These are phyloP conservation scores for Lamellibrachia luymesi DNA, from an alignment of 1,140 invertebrate species.

Conservation along the genomic window DNA sequence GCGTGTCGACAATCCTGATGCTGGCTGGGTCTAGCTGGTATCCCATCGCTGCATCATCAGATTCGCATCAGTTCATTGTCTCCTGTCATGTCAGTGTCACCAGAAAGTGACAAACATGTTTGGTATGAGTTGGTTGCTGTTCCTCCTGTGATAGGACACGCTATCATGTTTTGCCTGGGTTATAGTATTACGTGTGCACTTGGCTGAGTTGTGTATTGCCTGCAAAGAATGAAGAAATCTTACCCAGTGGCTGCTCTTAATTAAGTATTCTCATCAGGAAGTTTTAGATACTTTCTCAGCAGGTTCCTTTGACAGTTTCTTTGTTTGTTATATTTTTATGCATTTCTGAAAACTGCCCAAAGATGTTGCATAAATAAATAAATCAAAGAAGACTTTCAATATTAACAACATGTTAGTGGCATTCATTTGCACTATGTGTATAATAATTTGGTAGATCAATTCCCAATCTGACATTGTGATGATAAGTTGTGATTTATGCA, in stretches of 20 bases:
- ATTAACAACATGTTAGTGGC: not conserved
- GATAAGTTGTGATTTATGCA: not conserved
- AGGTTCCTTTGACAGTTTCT: not conserved
- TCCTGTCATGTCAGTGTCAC: not conserved
- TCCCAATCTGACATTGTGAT: not conserved
- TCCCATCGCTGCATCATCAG: not conserved
- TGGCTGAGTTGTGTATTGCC: not conserved
- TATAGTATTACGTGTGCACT: not conserved
- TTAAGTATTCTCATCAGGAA: not conserved
- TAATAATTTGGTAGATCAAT: not conserved
- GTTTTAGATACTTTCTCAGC: not conserved
- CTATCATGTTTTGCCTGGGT: not conserved
- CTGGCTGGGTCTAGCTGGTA: not conserved
- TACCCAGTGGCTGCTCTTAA: not conserved
- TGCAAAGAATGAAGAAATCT: not conserved
- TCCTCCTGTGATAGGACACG: not conserved
- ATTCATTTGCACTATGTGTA: not conserved
- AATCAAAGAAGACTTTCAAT: not conserved
- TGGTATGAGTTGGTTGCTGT: not conserved
- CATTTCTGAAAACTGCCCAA: not conserved
- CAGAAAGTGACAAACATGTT: not conserved
- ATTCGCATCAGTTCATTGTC: not conserved
- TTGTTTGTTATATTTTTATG: not conserved
- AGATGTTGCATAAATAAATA: not conserved
- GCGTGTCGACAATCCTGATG: not conserved